Percentiles rank a stretch among this genome's conserved stretches.
Evolutionary conservation across 2,888 invertebrate species (phyloP).

Genomic region (Oligia fasciuncula): DNA sequence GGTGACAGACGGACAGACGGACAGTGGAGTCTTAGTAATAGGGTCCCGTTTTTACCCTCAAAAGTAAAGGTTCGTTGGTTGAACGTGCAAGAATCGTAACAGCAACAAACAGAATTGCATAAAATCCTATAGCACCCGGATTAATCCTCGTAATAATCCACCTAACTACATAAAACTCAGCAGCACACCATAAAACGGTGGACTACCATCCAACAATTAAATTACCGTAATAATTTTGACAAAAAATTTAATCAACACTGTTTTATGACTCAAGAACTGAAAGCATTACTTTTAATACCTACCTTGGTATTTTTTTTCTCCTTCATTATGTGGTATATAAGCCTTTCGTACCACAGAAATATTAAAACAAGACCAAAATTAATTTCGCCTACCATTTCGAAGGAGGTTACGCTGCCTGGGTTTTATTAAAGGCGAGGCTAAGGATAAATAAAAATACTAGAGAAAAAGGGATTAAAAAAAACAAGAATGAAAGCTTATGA

Average conservation of each 20-base stretch:
- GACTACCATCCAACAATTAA: constrained; percentile 34
- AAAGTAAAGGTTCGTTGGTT: not conserved
- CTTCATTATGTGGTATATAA: constrained; percentile 63
- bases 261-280: constrained; percentile 54
- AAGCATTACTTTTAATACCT: constrained; percentile 60
- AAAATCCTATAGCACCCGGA: not conserved
- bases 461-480: constrained; percentile 32
- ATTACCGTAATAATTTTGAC: constrained; percentile 42
- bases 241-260: constrained; percentile 57
- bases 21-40: too few species aligned
- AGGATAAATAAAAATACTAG: constrained; percentile 44
- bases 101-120: not conserved
- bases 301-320: constrained; percentile 56
- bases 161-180: constrained; percentile 3
- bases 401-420: constrained; percentile 58
- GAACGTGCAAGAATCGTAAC: not conserved
- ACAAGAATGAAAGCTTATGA: constrained; percentile 15
- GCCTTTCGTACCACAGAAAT: constrained; percentile 71
- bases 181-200: constrained; percentile 9
- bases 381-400: constrained; percentile 72
- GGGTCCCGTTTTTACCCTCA: not conserved
- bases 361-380: constrained; percentile 76
- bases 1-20: too few species aligned
- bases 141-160: not conserved
- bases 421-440: constrained; percentile 66